Base-by-base conservation (phyloP, 92 coral and sea anemone species). In the Actinernus sp. region DNA sequence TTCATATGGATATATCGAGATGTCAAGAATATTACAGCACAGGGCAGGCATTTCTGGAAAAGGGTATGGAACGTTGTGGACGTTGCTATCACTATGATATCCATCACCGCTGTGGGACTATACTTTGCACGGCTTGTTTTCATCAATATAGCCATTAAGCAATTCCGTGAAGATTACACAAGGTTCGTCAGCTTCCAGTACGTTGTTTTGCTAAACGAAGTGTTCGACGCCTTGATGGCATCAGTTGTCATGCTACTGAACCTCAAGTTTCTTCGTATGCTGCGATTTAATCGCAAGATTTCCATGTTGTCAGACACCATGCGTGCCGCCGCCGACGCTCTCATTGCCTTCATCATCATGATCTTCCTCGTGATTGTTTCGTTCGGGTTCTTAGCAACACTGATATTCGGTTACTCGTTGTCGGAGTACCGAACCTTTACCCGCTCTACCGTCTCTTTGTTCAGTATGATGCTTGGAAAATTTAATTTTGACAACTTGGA, bases 161-260 rank as follows among this genome's bases (percentile, higher is more conserved):
- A 77, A 46, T 72, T 87, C 49, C 90, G 78, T 28, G 59, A 78
- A 14, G 83, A 93, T 38, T 87, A 86, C 9, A 32, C 73, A n/a
- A 26, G 61, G n/a, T 93, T 86, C 46, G 92, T 87, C 30, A 86
- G 92, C 49, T 93, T 93, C 75, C 96, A 93, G 74, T 93, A 93
- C 85, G 91, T 89, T 4, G 91, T 93, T 26, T 41, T 81, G 29
- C 44, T 93, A 17, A 84, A 93, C 53, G 93, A 82, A 54, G 78
- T 69, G 1, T 69, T 82, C 10, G 78, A 84, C 39, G 40, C 78
- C 13, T 51, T 83, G 52, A 71, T 88, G 20, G 96, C 93, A 1
- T 29, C 66, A 7, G 68, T 68, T 28, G 98, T 93, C 17, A 66
- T 90, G 17, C 86, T 93, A 22, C 54, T 81, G n/a, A 89, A 68